Conservation (phyloP, 2,888 invertebrate species). For the Metacarcinus magister region DNA sequence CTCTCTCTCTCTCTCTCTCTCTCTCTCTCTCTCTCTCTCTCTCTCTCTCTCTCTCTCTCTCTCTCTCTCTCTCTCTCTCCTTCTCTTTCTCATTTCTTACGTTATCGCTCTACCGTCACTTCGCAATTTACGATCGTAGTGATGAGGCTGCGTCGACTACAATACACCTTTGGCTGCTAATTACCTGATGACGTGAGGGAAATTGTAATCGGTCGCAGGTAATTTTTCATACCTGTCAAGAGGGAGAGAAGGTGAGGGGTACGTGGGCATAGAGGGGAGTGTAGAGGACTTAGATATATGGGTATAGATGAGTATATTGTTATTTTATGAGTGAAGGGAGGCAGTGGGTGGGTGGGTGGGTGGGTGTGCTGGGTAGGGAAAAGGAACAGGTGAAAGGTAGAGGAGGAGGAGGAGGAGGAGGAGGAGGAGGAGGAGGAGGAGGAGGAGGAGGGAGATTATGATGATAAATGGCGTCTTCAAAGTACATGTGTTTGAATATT, state of each 20-base stretch:
- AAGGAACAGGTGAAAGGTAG: background rate
- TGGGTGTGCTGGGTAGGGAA: background rate
- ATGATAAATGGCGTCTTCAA: constrained; percentile 7
- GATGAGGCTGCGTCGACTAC: background rate
- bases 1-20: background rate
- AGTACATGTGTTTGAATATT: constrained; percentile 28
- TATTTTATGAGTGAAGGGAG: constrained; percentile 11
- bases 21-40: background rate
- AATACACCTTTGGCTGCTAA: background rate
- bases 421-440: background rate
- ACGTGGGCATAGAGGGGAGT: background rate
- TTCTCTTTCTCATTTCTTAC: background rate
- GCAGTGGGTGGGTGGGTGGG: background rate
- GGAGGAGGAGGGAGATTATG: background rate
- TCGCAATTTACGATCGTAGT: background rate
- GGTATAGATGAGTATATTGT: constrained; percentile 41
- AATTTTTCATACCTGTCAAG: background rate
- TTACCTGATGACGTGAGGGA: constrained; percentile 7
- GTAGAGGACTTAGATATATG: background rate
- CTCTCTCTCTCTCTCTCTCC: background rate
- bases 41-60: background rate
- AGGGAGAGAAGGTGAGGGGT: background rate
- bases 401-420: background rate
- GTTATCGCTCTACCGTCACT: background rate
- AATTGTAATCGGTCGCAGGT: background rate